Evolutionary conservation across 2,797 vertebrate species (phyloP).

Genomic region (Enteromius viviparus): DNA sequence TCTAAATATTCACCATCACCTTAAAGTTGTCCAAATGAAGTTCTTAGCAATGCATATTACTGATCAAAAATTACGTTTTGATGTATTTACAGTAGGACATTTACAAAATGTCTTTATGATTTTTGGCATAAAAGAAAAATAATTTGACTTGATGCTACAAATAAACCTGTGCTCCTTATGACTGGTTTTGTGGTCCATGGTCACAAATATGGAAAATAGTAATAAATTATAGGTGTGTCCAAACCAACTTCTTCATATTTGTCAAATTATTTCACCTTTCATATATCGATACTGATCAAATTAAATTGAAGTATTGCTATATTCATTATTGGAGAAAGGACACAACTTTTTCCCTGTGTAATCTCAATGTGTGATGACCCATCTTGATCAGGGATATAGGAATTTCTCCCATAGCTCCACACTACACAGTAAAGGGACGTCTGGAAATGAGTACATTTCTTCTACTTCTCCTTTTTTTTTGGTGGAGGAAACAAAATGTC

Average conservation of each 20-base stretch:
- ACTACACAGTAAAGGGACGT: not conserved
- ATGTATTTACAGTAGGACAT: too few species aligned
- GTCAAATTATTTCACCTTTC: not conserved
- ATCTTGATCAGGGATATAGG: slow-evolving; percentile 6
- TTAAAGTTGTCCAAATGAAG: too few species aligned
- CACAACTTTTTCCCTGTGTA: not conserved
- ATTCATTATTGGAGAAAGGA: not conserved
- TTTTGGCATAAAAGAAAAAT: too few species aligned
- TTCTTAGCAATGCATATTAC: too few species aligned
- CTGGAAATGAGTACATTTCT: slow-evolving; percentile 64
- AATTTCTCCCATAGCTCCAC: not conserved
- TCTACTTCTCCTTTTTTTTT: slow-evolving; percentile 66
- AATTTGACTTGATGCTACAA: too few species aligned
- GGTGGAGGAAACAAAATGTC: slow-evolving; percentile 73
- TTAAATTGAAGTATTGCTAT: not conserved
- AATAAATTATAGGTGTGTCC: not conserved
- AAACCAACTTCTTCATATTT: not conserved
- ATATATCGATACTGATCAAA: not conserved
- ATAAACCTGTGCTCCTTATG: too few species aligned
- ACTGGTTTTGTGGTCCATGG: too few species aligned
- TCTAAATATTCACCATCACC: too few species aligned
- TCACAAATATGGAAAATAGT: not conserved
- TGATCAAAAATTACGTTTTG: too few species aligned
- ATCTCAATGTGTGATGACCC: not conserved
- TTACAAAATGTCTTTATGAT: too few species aligned